Evolutionary conservation across 2,113 vertebrate species (phyloP).

Genomic region (Pao palembangensis): DNA sequence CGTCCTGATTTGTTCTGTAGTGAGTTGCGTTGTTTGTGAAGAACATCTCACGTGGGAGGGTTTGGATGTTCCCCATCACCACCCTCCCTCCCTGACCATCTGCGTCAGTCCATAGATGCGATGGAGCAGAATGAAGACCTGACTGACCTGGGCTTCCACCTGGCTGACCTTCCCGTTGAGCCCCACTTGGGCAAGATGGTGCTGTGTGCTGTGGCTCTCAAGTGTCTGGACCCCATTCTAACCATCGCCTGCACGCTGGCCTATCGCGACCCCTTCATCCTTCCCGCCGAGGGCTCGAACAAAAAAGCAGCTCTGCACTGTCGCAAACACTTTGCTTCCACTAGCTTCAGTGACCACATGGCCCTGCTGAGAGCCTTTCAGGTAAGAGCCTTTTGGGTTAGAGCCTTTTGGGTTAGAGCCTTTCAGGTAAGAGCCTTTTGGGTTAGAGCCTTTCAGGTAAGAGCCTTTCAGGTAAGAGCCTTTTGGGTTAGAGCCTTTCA

Average conservation of each 20-base stretch:
- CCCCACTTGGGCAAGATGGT: constrained; percentile 99
- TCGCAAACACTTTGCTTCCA: constrained; percentile 83
- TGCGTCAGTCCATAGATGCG: constrained; percentile 86
- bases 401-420: no score
- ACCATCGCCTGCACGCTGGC: constrained; percentile 93
- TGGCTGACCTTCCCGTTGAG: constrained; percentile 90
- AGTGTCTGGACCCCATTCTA: constrained; percentile 94
- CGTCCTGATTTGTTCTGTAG: no score
- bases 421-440: constrained; percentile 94
- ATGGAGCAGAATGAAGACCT: constrained; percentile 91
- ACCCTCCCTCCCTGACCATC: not conserved
- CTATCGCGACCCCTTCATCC: constrained; percentile 88
- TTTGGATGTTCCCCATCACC: not conserved
- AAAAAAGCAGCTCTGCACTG: constrained; percentile 85
- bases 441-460: no score
- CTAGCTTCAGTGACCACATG: constrained; percentile 94
- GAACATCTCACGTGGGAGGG: no score
- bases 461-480: constrained; percentile 92
- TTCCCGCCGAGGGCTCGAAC: constrained; percentile 84
- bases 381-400: no score
- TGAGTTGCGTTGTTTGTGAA: no score
- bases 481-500: no score
- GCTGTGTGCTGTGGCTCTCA: constrained; percentile 85
- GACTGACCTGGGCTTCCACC: constrained; percentile 90
- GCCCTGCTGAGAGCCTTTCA: constrained; percentile 92